phyloP scores from a whole-genome alignment of 2,888 invertebrate species.

The Ctenicera cuprea region DNA sequence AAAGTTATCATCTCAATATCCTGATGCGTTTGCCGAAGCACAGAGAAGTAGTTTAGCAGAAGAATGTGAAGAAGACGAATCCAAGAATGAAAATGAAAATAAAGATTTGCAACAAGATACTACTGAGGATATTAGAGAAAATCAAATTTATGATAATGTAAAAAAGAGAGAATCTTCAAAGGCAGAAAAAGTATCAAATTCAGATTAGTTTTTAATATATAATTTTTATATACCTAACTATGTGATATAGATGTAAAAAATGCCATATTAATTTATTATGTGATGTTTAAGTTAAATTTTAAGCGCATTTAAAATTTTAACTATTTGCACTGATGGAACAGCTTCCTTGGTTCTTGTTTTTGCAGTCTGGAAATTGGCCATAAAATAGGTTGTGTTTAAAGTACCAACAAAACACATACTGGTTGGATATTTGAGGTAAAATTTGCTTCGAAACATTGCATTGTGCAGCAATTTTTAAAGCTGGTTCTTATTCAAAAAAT shows the following conservation, averaged over 20 bases:
- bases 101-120: neutral
- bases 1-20: conserved; percentile 83
- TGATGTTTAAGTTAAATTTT: no score
- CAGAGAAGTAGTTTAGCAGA: conserved; percentile 69
- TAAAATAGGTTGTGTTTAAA: no score
- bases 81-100: conserved; percentile 53
- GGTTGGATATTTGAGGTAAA: no score
- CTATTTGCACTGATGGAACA: no score
- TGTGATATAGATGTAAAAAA: neutral
- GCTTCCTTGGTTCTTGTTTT: no score
- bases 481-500: no score
- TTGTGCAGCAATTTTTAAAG: no score
- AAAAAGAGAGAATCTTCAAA: neutral
- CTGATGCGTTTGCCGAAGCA: conserved; percentile 80
- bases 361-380: no score
- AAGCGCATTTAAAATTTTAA: no score
- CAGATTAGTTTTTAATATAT: neutral
- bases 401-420: no score
- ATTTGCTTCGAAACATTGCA: no score
- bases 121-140: neutral
- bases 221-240: conserved; percentile 1
- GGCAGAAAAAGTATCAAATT: neutral
- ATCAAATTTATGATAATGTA: conserved; percentile 7
- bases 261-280: conserved; percentile 2
- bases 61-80: conserved; percentile 69